Evolutionary conservation across 1,140 invertebrate genomes (phyloP).

Genomic region (Antheraea mylitta): DNA sequence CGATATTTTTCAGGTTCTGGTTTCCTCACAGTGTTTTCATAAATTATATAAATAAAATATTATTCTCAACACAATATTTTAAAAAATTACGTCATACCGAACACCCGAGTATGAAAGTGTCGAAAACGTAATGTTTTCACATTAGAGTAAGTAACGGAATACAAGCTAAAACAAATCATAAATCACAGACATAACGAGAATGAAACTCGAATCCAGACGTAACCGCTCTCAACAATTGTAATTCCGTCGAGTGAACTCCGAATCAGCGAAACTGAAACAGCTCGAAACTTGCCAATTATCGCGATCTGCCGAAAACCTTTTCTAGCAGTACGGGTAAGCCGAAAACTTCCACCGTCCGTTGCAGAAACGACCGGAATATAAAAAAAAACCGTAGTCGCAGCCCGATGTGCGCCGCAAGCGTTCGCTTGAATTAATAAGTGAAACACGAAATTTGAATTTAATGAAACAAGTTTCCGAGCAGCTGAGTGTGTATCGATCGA

Average conservation of each 20-base stretch:
- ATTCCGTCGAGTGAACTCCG: neutral
- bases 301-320: conserved; percentile 35
- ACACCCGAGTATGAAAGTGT: no score
- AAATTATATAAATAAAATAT: no score
- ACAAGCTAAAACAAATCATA: conserved; percentile 8
- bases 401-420: conserved; percentile 55
- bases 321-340: conserved; percentile 38
- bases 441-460: conserved; percentile 80
- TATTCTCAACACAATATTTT: no score
- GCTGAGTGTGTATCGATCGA: conserved; percentile 67
- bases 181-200: neutral
- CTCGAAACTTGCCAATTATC: conserved; percentile 36
- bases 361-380: conserved; percentile 57
- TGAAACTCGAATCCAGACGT: neutral
- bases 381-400: conserved; percentile 50
- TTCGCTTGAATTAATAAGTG: conserved; percentile 78
- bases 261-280: conserved; percentile 19
- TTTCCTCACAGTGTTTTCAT: no score
- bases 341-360: conserved; percentile 40
- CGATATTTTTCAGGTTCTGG: no score
- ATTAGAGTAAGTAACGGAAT: conserved; percentile 26
- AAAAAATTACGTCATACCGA: no score
- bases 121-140: neutral
- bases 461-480: conserved; percentile 77
- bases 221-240: neutral